Conservation (phyloP, 2,888 invertebrate genomes). For the Dryobotodes eremita region DNA sequence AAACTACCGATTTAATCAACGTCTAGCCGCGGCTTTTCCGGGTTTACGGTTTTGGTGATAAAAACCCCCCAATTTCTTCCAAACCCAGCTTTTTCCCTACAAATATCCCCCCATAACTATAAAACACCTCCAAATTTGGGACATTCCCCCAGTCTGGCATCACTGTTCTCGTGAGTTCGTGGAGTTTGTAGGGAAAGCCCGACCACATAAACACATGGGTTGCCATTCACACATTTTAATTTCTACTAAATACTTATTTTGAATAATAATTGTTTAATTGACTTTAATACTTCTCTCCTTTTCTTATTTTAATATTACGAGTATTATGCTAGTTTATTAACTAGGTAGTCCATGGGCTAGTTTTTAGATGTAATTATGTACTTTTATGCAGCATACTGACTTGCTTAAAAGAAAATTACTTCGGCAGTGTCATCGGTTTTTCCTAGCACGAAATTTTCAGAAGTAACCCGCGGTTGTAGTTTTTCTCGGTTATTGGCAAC, state of each 20-base stretch:
- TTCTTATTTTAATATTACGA: background rate
- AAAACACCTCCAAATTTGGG: no score
- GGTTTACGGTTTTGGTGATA: no score
- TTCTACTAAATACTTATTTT: conserved; percentile 23
- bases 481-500: background rate
- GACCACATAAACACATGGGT: background rate
- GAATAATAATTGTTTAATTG: background rate
- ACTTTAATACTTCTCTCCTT: no score
- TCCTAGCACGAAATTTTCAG: background rate
- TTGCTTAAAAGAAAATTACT: no score
- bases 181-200: background rate
- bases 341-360: background rate
- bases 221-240: conserved; percentile 22
- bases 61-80: no score
- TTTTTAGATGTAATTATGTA: background rate
- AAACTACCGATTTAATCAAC: no score
- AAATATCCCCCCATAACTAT: no score
- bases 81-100: no score
- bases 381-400: background rate
- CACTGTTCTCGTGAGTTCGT: background rate
- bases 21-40: no score
- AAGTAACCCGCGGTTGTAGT: background rate
- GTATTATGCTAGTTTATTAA: background rate
- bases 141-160: no score
- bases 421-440: background rate